Evolutionary conservation across 2,113 vertebrate genomes (phyloP).

Genomic region (Sturnira hondurensis): DNA sequence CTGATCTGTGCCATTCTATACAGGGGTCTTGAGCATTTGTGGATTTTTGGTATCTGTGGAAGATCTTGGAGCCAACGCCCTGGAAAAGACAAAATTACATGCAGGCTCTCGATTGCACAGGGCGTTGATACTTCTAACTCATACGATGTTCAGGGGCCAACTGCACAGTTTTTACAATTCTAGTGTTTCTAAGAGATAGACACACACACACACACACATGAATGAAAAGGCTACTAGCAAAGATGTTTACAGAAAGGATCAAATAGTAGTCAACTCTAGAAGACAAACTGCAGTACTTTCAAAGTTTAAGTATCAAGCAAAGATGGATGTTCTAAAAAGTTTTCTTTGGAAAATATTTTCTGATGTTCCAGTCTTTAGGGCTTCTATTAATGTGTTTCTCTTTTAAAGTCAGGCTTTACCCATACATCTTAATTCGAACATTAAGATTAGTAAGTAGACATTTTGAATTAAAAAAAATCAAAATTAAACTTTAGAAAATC

Average conservation of each 20-base stretch:
- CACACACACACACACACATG: not conserved
- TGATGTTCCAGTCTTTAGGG: not conserved
- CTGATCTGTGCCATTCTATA: not conserved
- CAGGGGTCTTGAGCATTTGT: not conserved
- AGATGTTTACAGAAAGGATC: not conserved
- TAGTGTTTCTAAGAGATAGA: not conserved
- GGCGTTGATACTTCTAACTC: not conserved
- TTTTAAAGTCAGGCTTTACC: slow-evolving; percentile 35
- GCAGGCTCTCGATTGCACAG: not conserved
- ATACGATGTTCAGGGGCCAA: not conserved
- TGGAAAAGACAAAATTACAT: not conserved
- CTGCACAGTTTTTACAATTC: not conserved
- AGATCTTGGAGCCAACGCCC: not conserved
- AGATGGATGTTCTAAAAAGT: not conserved
- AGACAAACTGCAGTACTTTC: not conserved
- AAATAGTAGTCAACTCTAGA: not conserved
- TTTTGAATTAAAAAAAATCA: slow-evolving; percentile 32
- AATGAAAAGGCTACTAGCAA: not conserved
- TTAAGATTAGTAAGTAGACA: not conserved
- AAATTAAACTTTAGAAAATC: slow-evolving; percentile 12
- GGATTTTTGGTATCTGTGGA: not conserved
- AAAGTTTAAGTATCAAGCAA: slow-evolving; percentile 29
- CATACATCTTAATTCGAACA: not conserved
- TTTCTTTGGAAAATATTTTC: slow-evolving; percentile 17
- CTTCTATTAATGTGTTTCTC: not conserved